Evolutionary conservation across 2,797 vertebrate species (phyloP), one percentile per base, ranked within the genome.

Genomic region (Paramormyrops hopkinsi): DNA sequence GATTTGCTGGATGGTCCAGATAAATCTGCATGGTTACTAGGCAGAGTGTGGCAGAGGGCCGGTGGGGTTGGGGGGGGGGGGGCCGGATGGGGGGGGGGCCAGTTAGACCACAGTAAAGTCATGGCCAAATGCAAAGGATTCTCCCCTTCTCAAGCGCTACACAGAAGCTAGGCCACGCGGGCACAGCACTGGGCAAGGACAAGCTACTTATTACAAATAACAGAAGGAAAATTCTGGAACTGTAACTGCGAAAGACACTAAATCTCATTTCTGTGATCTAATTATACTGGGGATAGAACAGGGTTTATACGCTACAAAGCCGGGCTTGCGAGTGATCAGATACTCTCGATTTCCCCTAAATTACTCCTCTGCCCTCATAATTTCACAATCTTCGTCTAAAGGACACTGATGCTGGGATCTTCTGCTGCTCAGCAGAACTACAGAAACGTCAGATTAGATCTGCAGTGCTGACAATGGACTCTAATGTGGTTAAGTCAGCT

Each of bases 1-100:
- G 91, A 93, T 94, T 95, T 91, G 95, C 88, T 29, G 94, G 92
- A 90, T 91, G 95, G 94, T 94, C 95, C 95, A 97, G 95, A 95
- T 95, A 96, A 92, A 96, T 93, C 96, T 96, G 96, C 84, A 96
- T 96, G 90, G 94, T 96, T 93, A 97, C 96, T 97, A 95, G 92
- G 94, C 90, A 93, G 92, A 93, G 92, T 93, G 92, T 93, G 93
- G 90, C 91, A 90, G 84, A 84, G 91, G 89, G 88, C 59, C 89
- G 91, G 90, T 65, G 53, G 86, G 76, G 73, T 62, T 37, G 51
- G 90, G 91, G 91, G 91, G 84, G 89, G 33, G 33, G 33, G 82
- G 59, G 59, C 0, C 79, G 17, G 73, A 19, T 82, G 54, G 91
- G 87, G 87, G 83, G n/a, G 86, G 90, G 86, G 54, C 91, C 90